These are phyloP conservation scores for Chiloscyllium plagiosum DNA, from an alignment of 2,113 vertebrate genomes.

Conservation along the genomic window DNA sequence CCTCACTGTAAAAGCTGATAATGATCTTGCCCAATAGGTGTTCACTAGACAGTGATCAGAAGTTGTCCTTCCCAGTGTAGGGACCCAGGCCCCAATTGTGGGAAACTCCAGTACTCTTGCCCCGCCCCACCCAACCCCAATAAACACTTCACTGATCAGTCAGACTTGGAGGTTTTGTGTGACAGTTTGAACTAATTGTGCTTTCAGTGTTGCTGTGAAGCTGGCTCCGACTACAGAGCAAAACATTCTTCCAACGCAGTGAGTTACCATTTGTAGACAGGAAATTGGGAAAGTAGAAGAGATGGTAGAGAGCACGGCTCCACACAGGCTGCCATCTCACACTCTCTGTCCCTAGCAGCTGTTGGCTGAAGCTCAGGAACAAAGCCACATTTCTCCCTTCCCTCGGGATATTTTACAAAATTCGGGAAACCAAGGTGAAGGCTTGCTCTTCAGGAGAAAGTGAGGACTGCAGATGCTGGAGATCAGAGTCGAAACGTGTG, in stretches of 20 bases:
- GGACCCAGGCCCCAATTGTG: background rate
- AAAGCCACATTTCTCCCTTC: background rate
- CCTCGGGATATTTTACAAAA: background rate
- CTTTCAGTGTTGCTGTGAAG: background rate
- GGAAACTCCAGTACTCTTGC: background rate
- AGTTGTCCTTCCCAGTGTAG: background rate
- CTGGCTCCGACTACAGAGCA: background rate
- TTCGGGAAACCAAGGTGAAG: background rate
- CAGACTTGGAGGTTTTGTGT: background rate
- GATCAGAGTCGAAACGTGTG: too few relatives aligned
- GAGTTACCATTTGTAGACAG: background rate
- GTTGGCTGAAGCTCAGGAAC: background rate
- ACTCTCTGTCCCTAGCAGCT: background rate
- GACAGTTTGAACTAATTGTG: background rate
- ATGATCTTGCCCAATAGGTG: background rate
- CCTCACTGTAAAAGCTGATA: background rate
- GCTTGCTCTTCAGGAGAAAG: too few relatives aligned
- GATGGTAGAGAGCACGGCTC: background rate
- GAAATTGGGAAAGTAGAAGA: background rate
- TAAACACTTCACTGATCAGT: background rate
- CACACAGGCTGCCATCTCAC: background rate
- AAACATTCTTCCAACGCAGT: background rate
- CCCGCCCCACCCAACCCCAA: background rate
- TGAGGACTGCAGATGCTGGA: too few relatives aligned
- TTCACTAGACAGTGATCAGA: background rate